Evolutionary conservation across 2,113 vertebrate species (phyloP), one percentile per base, ranked within the genome.

Genomic region (Thamnophis sirtalis): DNA sequence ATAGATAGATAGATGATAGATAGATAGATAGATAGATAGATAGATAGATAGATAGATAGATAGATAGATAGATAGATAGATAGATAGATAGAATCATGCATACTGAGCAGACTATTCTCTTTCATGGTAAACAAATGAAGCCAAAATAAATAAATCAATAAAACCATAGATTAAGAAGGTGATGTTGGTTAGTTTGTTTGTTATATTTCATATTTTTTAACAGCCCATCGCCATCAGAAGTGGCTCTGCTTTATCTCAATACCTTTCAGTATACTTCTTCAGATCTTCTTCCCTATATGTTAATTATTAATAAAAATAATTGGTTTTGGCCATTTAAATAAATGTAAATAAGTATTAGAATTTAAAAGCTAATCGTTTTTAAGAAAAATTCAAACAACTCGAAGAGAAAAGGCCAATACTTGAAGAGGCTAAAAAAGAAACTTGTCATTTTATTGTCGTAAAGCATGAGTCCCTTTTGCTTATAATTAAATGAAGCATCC

Each of bases 381-480:
- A n/a, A 92, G 15, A 87, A 54, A 54, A 21, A 13, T 3, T 91
- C 68, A 91, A 49, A 91, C 28, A 51, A 85, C 80, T 43, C 17
- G 0, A 85, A 63, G 5, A 26, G 9, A 93, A 90, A 80, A 68
- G 28, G 5, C 11, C 0, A 68, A 68, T 68, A 68, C 28, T 33
- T 68, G 11, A 68, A 68, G 13, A 15, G 28, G 33, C 28, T 68
- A 68, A 68, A 68, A 17, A 68, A 26, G 9, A 94, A 91, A 80
- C 85, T 93, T 95, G 58, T 92, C 51, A 68, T 90, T 48, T 22
- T 15, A 9, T 91, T 90, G 80, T 90, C 87, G 86, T 94, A 88
- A 73, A 53, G 10, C 90, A 33, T 53, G 63, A 73, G 38, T 85
- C 94, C 90, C 91, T 87, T 87, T 33, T 88, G 51, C 48, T 3